These are phyloP conservation scores for Sialia sialis DNA, from an alignment of 2,113 vertebrate species.

Conservation along the genomic window DNA sequence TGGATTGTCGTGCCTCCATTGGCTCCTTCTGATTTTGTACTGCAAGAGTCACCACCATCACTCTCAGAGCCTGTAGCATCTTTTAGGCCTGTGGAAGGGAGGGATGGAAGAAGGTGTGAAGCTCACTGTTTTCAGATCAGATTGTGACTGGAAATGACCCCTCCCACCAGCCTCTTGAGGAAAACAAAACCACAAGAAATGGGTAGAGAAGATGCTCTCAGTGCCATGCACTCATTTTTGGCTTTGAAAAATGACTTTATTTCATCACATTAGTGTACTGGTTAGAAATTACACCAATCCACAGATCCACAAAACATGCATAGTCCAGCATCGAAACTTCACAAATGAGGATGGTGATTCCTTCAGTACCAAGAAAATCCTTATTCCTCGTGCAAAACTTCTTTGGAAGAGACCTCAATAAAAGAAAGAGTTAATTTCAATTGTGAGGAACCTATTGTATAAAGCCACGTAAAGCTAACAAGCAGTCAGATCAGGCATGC, in stretches of 20 bases:
- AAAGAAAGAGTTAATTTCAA: slow-evolving; percentile 15
- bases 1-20: slow-evolving; percentile 86
- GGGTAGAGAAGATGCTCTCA: not conserved
- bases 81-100: slow-evolving; percentile 79
- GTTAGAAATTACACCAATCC: not conserved
- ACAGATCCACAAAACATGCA: slow-evolving; percentile 1
- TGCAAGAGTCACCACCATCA: slow-evolving; percentile 86
- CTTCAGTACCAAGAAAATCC: not conserved
- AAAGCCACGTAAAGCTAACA: slow-evolving; percentile 5
- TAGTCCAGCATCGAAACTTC: not conserved
- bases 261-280: not conserved
- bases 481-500: slow-evolving; percentile 24
- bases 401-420: not conserved
- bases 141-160: not conserved
- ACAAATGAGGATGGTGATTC: not conserved
- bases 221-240: not conserved
- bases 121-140: not conserved
- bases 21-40: slow-evolving; percentile 88
- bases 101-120: not conserved
- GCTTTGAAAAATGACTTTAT: not conserved
- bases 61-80: slow-evolving; percentile 94
- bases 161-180: not conserved
- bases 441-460: not conserved
- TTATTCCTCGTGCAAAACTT: not conserved
- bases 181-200: not conserved